Base-by-base conservation (phyloP, 2,113 vertebrate genomes). In the Sinocyclocheilus anophthalmus region DNA sequence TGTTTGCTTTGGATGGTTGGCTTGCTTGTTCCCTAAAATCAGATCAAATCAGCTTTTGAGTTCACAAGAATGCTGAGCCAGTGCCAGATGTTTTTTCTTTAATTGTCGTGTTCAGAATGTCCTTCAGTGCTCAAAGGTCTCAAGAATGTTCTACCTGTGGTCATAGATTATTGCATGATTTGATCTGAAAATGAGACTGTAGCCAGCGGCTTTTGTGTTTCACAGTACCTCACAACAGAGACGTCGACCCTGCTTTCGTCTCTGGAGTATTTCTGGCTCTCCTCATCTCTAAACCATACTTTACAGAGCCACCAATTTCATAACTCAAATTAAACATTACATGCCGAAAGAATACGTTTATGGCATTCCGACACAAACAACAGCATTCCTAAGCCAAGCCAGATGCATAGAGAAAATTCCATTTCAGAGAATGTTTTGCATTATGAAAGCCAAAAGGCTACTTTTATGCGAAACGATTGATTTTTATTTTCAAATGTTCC, bases 231-330 rank as follows among this genome's bases (percentile, higher is more conserved):
- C 84, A 61, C 79, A 65, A 76, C 57, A 10, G 48, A 86, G 72
- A 77, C 30, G 73, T 45, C 59, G 1, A 70, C 57, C 75, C 81
- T 63, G 81, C 77, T 61, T 55, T 45, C 8, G 37, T 65, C 37
- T 84, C 48, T 78, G 84, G 18, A 72, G 13, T 83, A 89, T 85
- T 89, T 89, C 45, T 79, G 85, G 67, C 88, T 89, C 72, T 42
- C 57, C 72, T 87, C 70, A 87, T 85, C 61, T 81, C 85, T 42
- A 72, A 84, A 81, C 70, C 63, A 85, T 82, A 89, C 78, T 81
- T 88, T 81, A 24, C 59, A 55, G 75, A 70, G 76, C 81, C 67
- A 75, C 53, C 84, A 87, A 83, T 89, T 89, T 87, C 88, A 89
- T 87, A 84, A 82, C 76, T 55, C 37, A 39, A 83, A 89, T 83